Evolutionary conservation across 2,797 vertebrate species (phyloP), one percentile per base, ranked within the genome.

Genomic region (Leptodon cayanensis): DNA sequence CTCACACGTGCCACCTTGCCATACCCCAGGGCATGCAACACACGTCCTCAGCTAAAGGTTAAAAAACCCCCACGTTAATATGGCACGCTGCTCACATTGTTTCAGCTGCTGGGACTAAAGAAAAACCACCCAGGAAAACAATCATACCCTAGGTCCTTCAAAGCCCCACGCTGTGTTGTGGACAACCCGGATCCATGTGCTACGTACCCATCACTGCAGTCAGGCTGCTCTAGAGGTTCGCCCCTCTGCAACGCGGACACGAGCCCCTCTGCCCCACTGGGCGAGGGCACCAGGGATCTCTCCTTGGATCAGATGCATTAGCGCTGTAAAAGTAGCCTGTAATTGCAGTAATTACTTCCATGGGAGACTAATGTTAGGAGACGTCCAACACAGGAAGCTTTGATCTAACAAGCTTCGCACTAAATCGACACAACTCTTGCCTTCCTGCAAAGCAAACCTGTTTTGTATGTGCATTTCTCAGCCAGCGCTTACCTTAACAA

Each of bases 361-460:
- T 21, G 29, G 65, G 67, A 87, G 35, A 89, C 84, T 47, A 66
- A 80, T 4, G 21, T 63, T 77, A 52, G 2, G 33, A 87, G 47
- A 58, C 65, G 63, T 55, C 83, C 47, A 73, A 40, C 28, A 54
- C 31, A 65, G 28, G 29, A 91, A 76, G 47, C 65, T 80, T 90
- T 78, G 49, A 78, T 81, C 91, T 88, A 61, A 59, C 5, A 16
- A 88, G 58, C 57, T 89, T 92, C 2, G 1, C 35, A 19, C 54
- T 80, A 63, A 66, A 94, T 31, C 42, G 74, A 79, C 35, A 81
- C 12, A 87, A 77, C 28, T 81, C 44, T 55, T 78, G 59, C 37
- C 62, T 83, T 87, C 47, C 82, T 16, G 26, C 29, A 93, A 91
- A 93, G 65, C 26, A 83, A 70, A 86, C 79, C 73, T 74, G 35